These are phyloP conservation scores for Lamellibrachia columna DNA, from an alignment of 2,888 invertebrate species.

Conservation along the genomic window DNA sequence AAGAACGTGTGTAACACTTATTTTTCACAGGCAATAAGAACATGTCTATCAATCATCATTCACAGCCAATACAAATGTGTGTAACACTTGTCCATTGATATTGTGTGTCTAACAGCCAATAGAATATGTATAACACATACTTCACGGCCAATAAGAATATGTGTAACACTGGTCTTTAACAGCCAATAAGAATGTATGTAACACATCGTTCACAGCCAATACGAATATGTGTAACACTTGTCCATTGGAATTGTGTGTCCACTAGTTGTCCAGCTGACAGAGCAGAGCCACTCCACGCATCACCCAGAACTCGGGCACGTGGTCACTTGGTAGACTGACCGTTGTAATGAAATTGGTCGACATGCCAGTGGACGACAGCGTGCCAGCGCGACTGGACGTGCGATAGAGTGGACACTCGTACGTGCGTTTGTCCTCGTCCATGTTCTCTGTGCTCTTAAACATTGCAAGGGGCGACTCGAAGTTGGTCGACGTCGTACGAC, in stretches of 20 bases:
- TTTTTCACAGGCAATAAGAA: not conserved
- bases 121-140: not conserved
- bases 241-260: not conserved
- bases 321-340: slow-evolving; percentile 56
- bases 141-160: not conserved
- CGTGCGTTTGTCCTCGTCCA: not conserved
- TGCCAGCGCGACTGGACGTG: slow-evolving; percentile 62
- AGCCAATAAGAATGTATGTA: not conserved
- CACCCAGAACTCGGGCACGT: slow-evolving; percentile 59
- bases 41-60: not conserved
- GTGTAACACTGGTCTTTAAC: not conserved
- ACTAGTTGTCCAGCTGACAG: slow-evolving; percentile 51
- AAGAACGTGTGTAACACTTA: not conserved
- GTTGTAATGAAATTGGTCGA: slow-evolving; percentile 65
- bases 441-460: slow-evolving; percentile 30
- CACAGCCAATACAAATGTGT: not conserved
- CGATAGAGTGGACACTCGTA: slow-evolving; percentile 65
- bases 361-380: slow-evolving; percentile 63
- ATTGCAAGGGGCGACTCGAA: slow-evolving; percentile 38
- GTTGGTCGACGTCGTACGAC: slow-evolving; percentile 16
- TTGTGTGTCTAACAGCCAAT: not conserved
- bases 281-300: slow-evolving; percentile 63
- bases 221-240: not conserved
- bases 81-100: not conserved
- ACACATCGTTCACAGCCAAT: not conserved